Base-by-base conservation (phyloP, 1,140 invertebrate species). In the Campoletis sonorensis region DNA sequence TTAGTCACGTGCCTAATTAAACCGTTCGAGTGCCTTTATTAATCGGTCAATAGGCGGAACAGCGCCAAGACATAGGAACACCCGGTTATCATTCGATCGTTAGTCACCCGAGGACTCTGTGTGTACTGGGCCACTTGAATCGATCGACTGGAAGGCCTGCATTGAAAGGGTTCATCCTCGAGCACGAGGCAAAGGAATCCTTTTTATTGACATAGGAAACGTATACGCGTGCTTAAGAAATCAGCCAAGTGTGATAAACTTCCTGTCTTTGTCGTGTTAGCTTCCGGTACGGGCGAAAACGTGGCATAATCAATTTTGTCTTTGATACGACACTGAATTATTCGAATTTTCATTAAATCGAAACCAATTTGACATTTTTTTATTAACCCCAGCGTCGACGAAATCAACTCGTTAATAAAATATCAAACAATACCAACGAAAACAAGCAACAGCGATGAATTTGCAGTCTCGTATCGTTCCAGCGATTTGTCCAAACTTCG, bases 21-120 rank as follows among this genome's bases (percentile, higher is more conserved):
- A 64, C 75, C 70, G 82, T 84, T 88, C 84, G 81, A 86, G 83
- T 86, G 77, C 81, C 85, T 84, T 86, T 86, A 86, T 86, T 86
- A 88, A 86, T 88, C 83, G 79, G 37, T 16, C 58, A 27, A 26
- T 64, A 64, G 61, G 26, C 26, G 45, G 81, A 71, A 45, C 40
- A 45, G 82, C 76, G 68, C 81, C 83, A 71, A 18, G 85, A 84
- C 81, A 85, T 79, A 79, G 21, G 80, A 86, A 81, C 82, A 80
- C 37, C 79, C 68, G 27, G 81, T 83, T 81, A 81, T 23, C 33
- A 13, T n/a, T 40, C 54, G 67, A 83, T 83, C 67, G 75, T 81
- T 79, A 79, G 73, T 61, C 26, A 81, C 16, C 75, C 37, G 79
- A 83, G 72, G 5, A 83, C 33, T 45, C 33, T 45, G 51, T 54